Evolutionary conservation across 2,888 invertebrate genomes (phyloP).

Genomic region (Augiades crinisus): DNA sequence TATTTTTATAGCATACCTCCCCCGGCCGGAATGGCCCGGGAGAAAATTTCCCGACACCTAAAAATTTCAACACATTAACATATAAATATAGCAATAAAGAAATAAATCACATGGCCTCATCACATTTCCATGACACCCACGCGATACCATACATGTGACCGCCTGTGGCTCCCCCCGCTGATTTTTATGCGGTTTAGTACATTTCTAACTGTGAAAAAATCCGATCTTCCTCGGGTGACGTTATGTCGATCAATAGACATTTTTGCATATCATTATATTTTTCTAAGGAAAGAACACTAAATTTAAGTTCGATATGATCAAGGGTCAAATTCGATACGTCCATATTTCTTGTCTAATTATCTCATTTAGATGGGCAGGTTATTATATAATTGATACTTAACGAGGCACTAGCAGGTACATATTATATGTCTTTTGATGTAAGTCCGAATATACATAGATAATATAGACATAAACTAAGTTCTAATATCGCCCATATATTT

Average conservation of each 20-base stretch:
- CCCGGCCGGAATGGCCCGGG: not conserved
- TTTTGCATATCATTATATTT: conserved; percentile 22
- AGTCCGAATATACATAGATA: too few species aligned
- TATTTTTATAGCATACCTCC: conserved; percentile 1
- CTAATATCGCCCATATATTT: too few species aligned
- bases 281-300: not conserved
- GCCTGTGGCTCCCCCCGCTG: conserved; percentile 29
- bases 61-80: conserved; percentile 11
- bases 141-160: conserved; percentile 22
- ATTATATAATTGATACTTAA: not conserved
- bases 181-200: not conserved
- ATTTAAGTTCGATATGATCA: not conserved
- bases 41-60: conserved; percentile 6
- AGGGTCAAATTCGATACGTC: not conserved
- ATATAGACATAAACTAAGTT: too few species aligned
- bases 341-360: not conserved
- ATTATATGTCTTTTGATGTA: too few species aligned
- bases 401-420: too few species aligned
- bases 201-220: conserved; percentile 16
- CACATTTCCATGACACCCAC: conserved; percentile 9
- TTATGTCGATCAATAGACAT: conserved; percentile 8
- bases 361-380: not conserved
- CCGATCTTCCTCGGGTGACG: conserved; percentile 1
- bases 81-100: conserved; percentile 18
- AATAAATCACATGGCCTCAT: conserved; percentile 7